Evolutionary conservation across 2,797 vertebrate species (phyloP).

Genomic region (Lepilemur ruficaudatus): DNA sequence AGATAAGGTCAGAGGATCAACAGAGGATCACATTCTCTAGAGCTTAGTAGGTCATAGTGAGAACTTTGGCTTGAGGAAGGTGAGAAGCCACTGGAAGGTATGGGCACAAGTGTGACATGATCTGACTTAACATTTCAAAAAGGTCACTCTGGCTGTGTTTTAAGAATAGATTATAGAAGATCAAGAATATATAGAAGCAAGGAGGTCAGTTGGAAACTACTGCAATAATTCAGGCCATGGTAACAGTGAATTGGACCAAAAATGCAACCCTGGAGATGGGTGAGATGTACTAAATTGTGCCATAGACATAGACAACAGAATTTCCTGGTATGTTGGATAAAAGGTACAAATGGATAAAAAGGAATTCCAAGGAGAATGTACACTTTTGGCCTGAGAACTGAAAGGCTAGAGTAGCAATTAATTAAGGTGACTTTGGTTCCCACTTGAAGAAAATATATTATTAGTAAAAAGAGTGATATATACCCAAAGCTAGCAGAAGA

Average conservation of each 20-base stretch:
- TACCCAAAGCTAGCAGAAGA: neutral
- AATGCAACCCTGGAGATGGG: rapidly evolving
- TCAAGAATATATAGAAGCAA: neutral
- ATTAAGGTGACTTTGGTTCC: neutral
- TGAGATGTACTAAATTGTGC: neutral
- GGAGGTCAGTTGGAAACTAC: neutral
- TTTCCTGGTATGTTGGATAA: neutral
- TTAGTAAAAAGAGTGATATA: neutral
- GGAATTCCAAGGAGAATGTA: neutral
- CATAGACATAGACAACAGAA: neutral
- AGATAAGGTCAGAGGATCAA: neutral
- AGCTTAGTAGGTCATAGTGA: neutral
- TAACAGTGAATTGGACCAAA: neutral
- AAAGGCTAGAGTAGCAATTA: neutral
- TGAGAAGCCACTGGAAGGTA: neutral
- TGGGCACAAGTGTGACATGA: neutral
- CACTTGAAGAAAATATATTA: neutral
- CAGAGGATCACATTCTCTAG: neutral
- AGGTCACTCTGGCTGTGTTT: neutral
- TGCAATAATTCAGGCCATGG: neutral
- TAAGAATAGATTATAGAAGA: neutral
- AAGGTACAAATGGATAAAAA: neutral
- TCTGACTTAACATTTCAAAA: neutral
- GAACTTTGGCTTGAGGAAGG: neutral
- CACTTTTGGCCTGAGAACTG: neutral